Evolutionary conservation across 1,140 invertebrate genomes (phyloP).

Genomic region (Tyrophagus putrescentiae): DNA sequence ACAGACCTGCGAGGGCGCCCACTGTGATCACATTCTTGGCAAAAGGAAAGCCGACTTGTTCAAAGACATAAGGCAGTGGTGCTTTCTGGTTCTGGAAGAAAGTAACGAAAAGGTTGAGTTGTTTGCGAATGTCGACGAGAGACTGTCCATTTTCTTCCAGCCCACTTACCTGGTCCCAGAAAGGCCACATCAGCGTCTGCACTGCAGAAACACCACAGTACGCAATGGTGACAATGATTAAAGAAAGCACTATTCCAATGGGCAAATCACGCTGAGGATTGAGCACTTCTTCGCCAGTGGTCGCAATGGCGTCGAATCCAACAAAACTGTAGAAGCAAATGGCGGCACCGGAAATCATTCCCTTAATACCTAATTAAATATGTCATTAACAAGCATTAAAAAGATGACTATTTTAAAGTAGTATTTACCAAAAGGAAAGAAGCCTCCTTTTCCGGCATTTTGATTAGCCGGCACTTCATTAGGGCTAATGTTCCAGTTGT

Average conservation of each 20-base stretch:
- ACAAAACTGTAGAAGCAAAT: constrained; percentile 83
- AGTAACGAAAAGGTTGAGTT: too few relatives aligned
- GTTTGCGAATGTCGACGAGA: too few relatives aligned
- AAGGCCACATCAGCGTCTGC: constrained; percentile 80
- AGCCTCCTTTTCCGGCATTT: constrained; percentile 45
- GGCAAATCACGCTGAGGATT: constrained; percentile 75
- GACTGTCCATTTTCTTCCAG: too few relatives aligned
- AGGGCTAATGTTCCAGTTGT: constrained; percentile 50
- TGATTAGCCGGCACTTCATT: neutral
- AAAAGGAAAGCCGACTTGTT: constrained; percentile 47
- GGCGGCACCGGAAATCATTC: constrained; percentile 51
- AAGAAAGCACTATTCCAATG: constrained; percentile 62
- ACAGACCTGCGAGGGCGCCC: constrained; percentile 56
- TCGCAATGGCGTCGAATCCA: constrained; percentile 73
- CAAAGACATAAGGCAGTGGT: constrained; percentile 64
- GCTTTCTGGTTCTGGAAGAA: constrained; percentile 22
- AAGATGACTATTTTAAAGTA: too few relatives aligned
- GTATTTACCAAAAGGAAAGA: constrained; percentile 66
- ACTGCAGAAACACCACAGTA: constrained; percentile 73
- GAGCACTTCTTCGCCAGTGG: constrained; percentile 67
- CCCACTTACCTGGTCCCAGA: constrained; percentile 45
- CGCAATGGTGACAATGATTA: constrained; percentile 57
- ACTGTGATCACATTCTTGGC: constrained; percentile 58
- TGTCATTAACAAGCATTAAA: too few relatives aligned
- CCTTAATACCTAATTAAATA: constrained; percentile 7